Percentiles rank a stretch among this genome's conserved stretches.
phyloP scores from a whole-genome alignment of 2,888 invertebrate genomes.

The Standfussiana lucernea region DNA sequence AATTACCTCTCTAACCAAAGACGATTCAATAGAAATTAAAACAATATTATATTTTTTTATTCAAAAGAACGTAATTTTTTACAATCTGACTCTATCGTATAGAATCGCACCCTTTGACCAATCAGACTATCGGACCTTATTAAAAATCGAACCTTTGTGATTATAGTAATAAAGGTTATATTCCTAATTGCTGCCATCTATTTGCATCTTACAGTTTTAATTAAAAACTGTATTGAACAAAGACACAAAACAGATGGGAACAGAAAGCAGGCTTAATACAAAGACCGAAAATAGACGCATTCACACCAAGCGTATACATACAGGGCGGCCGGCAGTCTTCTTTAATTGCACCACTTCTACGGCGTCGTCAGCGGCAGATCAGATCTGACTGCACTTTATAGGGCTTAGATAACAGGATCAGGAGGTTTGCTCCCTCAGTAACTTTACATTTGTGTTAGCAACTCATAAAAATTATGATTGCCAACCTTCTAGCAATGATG shows the following conservation, averaged over 20 bases:
- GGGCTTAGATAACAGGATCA: background rate
- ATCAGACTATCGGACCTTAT: slow-evolving; percentile 56
- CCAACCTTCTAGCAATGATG: background rate
- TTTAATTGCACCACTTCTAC: background rate
- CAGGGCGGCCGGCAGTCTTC: background rate
- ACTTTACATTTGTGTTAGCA: background rate
- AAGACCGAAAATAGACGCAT: background rate
- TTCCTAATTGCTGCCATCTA: slow-evolving; percentile 47
- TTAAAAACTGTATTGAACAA: slow-evolving; percentile 61
- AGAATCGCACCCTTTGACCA: slow-evolving; percentile 45
- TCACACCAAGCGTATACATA: too few relatives aligned
- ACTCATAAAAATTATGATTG: background rate
- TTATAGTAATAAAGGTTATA: slow-evolving; percentile 41
- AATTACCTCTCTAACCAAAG: background rate
- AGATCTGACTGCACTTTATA: background rate
- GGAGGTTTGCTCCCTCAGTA: background rate
- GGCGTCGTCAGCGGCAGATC: background rate
- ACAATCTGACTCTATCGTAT: background rate
- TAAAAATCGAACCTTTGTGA: slow-evolving; percentile 56
- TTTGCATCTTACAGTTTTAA: slow-evolving; percentile 65
- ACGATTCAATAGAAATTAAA: background rate
- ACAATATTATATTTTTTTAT: background rate
- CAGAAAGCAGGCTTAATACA: slow-evolving; percentile 2
- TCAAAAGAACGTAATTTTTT: background rate
- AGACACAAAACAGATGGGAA: background rate